Evolutionary conservation across 2,888 invertebrate species (phyloP), one percentile per base, ranked within the genome.

Genomic region (Orthosia gothica): DNA sequence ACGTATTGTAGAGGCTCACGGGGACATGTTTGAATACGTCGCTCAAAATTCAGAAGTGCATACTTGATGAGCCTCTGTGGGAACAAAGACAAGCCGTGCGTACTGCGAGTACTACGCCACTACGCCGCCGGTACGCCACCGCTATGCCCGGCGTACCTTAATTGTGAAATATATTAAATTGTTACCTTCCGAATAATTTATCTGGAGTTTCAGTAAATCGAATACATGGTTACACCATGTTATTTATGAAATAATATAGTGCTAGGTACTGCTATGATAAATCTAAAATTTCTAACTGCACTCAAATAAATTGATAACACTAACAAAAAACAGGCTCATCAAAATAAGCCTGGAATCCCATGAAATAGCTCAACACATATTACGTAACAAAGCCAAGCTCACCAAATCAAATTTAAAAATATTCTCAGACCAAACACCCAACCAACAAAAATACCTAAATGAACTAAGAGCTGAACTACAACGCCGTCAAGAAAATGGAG

Each of bases 31-130:
- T 91, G 90, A 88, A 88, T 86, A 85, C 86, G 88, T 86, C 86
- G 89, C 88, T 90, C 90, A 90, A 92, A 90, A 92, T 92, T 91
- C 92, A 90, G 88, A 88, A 86, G 83, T 87, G 92, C 93, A 93
- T 93, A 93, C 88, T 89, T 88, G 90, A 94, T 93, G 93, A 93
- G 89, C 79, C 73, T 71, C 85, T 88, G 92, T 93, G 93, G 91
- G 92, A 93, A 93, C 86, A 75, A 83, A 70, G 76, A 72, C 87
- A 85, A 63, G 69, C 77, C 77, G 73, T 66, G 76, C 81, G 78
- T 69, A 74, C 79, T 80, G 75, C 70, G 61, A 67, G 71, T 79
- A 70, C 69, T 59, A 73, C 66, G 76, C 71, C 49, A n/a, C 59
- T 64, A 79, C 72, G 70, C 61, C 69, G 67, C 59, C 64, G 67